Base-by-base conservation (phyloP, 2,113 vertebrate genomes). In the Abramis brama region DNA sequence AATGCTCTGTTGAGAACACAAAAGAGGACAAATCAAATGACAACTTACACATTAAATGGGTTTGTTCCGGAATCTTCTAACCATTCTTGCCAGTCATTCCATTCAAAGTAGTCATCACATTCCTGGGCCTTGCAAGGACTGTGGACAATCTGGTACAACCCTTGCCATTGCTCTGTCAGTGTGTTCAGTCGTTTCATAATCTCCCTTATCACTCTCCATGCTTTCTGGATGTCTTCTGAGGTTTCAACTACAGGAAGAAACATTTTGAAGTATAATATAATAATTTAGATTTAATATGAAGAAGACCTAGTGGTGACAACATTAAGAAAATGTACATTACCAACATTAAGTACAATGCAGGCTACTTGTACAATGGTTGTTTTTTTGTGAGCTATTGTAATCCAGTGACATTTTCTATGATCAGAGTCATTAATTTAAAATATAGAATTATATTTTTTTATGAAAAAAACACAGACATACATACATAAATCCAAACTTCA, bases 41-140 rank as follows among this genome's bases (percentile, higher is more conserved):
- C 47, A 39, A 77, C 80, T 36, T 90, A 91, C 90, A 79, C 21
- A 0, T 0, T 87, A 0, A 87, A 94, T 83, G 15, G 66, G 23
- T 89, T 45, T 0, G 7, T 57, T 9, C 36, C n/a, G 3, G 23
- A 2, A 27, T 83, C 73, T 0, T 87, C 62, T 9, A 93, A 87
- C 91, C 86, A 88, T 79, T 94, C 94, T 0, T 94, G 88, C 91
- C 86, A 88, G 84, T 94, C 94, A 0, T 86, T 90, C 95, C 95
- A 95, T 73, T 89, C 50, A 68, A 94, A 84, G 76, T 91, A 93
- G 0, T 85, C 87, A 0, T 87, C 85, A 27, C 95, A 96, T 62
- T 79, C 78, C 0, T 0, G 1, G 0, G 92, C 89, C 19, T 87
- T 87, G 75, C 94, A 95, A 0, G 94, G 94, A 0, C 80, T 89